Conservation (phyloP, 2,888 invertebrate species). For the Biston stratarius region DNA sequence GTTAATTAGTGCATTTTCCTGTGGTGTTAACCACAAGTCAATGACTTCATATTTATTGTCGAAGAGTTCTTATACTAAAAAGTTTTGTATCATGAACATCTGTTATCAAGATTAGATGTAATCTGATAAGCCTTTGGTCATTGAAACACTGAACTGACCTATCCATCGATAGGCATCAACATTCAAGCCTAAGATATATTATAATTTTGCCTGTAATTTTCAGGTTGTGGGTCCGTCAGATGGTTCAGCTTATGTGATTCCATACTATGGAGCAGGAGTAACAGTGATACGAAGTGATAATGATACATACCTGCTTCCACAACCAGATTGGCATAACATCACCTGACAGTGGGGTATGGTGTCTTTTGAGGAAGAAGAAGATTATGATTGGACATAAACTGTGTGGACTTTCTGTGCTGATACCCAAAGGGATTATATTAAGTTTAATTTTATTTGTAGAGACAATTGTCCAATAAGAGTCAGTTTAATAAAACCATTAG, state of each 20-base stretch:
- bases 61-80: too few relatives aligned
- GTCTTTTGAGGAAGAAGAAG: constrained; percentile 78
- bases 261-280: constrained; percentile 96
- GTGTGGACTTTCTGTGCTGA: constrained; percentile 1
- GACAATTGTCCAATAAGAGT: constrained; percentile 2
- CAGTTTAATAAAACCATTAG: not conserved
- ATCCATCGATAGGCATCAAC: too few relatives aligned
- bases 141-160: too few relatives aligned
- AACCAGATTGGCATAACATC: constrained; percentile 91
- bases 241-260: constrained; percentile 97
- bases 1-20: too few relatives aligned
- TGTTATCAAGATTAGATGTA: too few relatives aligned
- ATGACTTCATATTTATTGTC: too few relatives aligned
- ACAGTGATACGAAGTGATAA: constrained; percentile 93
- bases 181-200: not conserved
- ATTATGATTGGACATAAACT: constrained; percentile 81
- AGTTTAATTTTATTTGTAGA: constrained; percentile 29
- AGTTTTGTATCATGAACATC: too few relatives aligned
- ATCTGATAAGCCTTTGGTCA: too few relatives aligned
- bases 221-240: constrained; percentile 96
- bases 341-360: constrained; percentile 85
- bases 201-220: constrained; percentile 30
- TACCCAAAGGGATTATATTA: constrained; percentile 24
- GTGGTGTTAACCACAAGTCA: too few relatives aligned
- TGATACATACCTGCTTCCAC: constrained; percentile 92